Conservation (phyloP, 2,113 vertebrate genomes). For the Rhinichthys klamathensis region DNA sequence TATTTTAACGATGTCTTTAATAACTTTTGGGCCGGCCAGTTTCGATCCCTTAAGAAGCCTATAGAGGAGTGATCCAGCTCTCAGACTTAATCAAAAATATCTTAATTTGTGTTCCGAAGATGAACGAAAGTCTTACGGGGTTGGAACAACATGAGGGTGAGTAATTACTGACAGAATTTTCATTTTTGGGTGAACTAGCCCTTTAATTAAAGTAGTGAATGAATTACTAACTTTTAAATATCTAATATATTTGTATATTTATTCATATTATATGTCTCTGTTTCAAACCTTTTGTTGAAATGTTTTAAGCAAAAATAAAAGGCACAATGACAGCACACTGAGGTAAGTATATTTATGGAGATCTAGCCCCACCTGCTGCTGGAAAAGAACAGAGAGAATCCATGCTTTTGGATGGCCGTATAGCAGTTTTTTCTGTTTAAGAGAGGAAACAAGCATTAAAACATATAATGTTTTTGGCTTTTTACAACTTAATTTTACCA, state of each 20-base stretch:
- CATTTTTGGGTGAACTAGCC: too few species aligned
- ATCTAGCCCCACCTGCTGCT: slow-evolving; percentile 83
- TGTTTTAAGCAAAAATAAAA: neutral
- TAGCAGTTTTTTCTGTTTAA: slow-evolving; percentile 85
- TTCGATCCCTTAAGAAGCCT: too few species aligned
- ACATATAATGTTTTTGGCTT: neutral
- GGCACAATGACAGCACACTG: neutral
- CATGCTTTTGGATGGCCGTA: slow-evolving; percentile 96
- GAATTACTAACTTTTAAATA: neutral
- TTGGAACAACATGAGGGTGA: too few species aligned
- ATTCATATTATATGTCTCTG: neutral
- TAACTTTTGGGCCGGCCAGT: too few species aligned
- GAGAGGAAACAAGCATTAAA: neutral
- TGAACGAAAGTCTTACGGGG: too few species aligned
- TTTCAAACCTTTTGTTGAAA: neutral
- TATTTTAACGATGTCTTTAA: too few species aligned
- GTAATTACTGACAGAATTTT: too few species aligned
- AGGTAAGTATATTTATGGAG: slow-evolving; percentile 1
- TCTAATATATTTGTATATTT: neutral
- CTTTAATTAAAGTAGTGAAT: neutral
- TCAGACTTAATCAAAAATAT: too few species aligned
- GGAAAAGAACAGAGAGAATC: slow-evolving; percentile 89
- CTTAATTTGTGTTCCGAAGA: too few species aligned
- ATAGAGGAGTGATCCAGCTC: too few species aligned
- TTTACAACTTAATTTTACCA: too few species aligned